Base-by-base conservation (phyloP, 2,888 invertebrate genomes). In the Argyresthia albistria region DNA sequence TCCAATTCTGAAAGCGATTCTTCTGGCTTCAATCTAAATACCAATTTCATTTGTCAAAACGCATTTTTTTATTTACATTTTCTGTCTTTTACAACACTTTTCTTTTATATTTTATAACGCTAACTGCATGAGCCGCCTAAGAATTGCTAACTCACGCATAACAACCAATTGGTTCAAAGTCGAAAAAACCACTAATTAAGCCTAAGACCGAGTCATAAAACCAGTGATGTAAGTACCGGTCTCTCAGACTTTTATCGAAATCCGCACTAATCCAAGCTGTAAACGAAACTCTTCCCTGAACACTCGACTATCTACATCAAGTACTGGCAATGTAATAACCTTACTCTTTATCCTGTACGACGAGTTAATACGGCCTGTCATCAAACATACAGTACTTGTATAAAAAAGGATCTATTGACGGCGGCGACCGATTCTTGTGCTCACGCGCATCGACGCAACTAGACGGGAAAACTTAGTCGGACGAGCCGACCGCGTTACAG, bases 261-360 rank as follows among this genome's bases (percentile, higher is more conserved):
- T 82, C 83, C 80, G 42, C 65, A 62, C 65, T 84, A 87, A 84
- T 83, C 84, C 81, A 67, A 57, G 60, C 73, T 71, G 73, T 86
- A 84, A 86, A 84, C 73, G 78, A 79, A 72, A 82, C 80, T 83
- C 80, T 86, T 78, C 81, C 78, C 73, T 77, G 64, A 64, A 66
- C 63, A 59, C 66, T 70, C 69, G 65, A 70, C 70, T 75, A 74
- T 66, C 70, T 71, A 65, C 76, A 78, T 73, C 76, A 76, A 57
- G 56, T 69, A 69, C 70, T 66, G 76, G 75, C 76, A 68, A 67
- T 69, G 67, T 70, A 74, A 78, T 82, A 83, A 83, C 83, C 84
- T 84, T 78, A 83, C 70, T 70, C 75, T 77, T 83, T 86, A 87
- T 86, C 86, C 87, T 86, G 84, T 81, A 76, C 80, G 73, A 70